A percentile compares a stretch with the other conserved stretches of the same genome.
Evolutionary conservation across 2,888 invertebrate species (phyloP).

Genomic region (Sthenelais limicola): DNA sequence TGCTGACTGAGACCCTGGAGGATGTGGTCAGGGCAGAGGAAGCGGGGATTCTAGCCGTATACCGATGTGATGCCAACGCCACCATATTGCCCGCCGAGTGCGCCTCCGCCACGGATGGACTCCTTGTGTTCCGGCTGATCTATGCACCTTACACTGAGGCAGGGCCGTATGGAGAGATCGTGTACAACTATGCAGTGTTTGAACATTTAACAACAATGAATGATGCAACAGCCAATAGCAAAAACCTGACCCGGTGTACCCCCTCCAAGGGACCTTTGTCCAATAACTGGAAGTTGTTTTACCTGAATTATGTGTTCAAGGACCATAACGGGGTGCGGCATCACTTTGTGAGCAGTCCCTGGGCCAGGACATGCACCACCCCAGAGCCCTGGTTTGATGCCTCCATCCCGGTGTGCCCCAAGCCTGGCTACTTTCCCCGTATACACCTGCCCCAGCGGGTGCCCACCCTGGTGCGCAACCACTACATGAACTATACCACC

Average conservation of each 20-base stretch:
- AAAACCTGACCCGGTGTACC: background rate
- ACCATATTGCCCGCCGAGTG: constrained; percentile 32
- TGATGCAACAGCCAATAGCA: background rate
- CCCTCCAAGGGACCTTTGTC: background rate
- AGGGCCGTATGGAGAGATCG: constrained; percentile 41
- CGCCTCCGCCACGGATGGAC: background rate
- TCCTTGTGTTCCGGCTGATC: constrained; percentile 22
- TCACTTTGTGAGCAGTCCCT: constrained; percentile 24
- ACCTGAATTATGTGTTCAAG: constrained; percentile 9
- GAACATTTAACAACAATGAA: background rate
- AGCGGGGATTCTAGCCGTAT: background rate
- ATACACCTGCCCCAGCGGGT: no score
- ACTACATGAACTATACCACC: no score
- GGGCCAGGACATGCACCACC: constrained; percentile 23
- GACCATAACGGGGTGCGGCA: background rate
- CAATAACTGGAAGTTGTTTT: constrained; percentile 30
- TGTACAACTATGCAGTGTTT: constrained; percentile 39
- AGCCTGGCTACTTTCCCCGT: no score
- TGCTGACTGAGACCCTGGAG: background rate
- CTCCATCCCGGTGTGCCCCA: constrained; percentile 16
- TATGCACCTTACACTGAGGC: constrained; percentile 28
- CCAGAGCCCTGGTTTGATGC: constrained; percentile 35
- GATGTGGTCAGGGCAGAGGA: background rate
- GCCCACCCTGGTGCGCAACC: no score
- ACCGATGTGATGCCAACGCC: constrained; percentile 16